Evolutionary conservation across 2,113 vertebrate species (phyloP).

Genomic region (Callaeas wilsoni): DNA sequence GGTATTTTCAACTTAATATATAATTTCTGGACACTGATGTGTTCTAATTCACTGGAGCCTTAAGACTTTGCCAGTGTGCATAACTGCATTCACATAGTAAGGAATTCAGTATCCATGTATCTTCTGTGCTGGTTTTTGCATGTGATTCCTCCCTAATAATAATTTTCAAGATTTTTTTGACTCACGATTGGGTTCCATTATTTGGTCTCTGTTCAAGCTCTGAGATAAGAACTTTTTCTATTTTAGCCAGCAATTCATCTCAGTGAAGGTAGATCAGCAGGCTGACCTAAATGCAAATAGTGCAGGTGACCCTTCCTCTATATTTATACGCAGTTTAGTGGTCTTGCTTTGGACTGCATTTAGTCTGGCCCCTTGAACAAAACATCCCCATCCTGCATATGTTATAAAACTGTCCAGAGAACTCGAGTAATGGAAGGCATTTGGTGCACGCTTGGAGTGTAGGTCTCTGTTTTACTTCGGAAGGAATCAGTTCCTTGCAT

Average conservation of each 20-base stretch:
- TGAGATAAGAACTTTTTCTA: neutral
- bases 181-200: rapidly evolving
- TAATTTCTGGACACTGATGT: neutral
- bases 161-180: neutral
- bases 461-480: neutral
- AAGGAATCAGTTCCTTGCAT: neutral
- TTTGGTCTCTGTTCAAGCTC: neutral
- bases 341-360: neutral
- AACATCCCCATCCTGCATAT: neutral
- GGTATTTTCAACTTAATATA: neutral
- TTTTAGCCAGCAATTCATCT: neutral
- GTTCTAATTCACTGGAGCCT: neutral
- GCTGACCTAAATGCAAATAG: neutral
- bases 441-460: neutral
- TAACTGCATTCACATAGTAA: neutral
- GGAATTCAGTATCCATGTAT: neutral
- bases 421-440: neutral
- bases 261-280: neutral
- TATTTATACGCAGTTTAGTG: neutral
- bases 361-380: neutral
- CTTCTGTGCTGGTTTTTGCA: neutral
- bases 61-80: neutral
- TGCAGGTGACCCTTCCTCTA: neutral
- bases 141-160: neutral
- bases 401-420: neutral